A percentile compares a stretch with the other conserved stretches of the same genome.
Evolutionary conservation across 2,113 vertebrate genomes (phyloP).

Genomic region (Clarias batrachus): DNA sequence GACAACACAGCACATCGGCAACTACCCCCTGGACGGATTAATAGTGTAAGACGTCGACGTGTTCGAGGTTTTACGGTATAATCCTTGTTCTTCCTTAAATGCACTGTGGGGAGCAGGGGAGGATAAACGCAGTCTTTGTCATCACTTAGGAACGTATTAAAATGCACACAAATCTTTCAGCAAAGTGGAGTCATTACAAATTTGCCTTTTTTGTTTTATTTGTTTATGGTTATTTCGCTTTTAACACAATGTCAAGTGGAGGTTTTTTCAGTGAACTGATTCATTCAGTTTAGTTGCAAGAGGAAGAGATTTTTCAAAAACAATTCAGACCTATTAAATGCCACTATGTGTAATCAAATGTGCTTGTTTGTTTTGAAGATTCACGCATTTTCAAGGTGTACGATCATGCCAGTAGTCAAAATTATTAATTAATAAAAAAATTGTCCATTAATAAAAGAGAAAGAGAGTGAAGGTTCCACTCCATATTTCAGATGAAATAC

Average conservation of each 20-base stretch:
- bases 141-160: constrained; percentile 7
- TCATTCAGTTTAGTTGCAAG: neutral
- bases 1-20: constrained; percentile 21
- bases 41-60: neutral
- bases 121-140: neutral
- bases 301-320: constrained; percentile 1
- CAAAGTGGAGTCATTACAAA: constrained; percentile 1
- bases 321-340: neutral
- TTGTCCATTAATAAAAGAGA: neutral
- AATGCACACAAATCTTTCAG: constrained; percentile 5
- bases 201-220: neutral
- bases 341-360: neutral
- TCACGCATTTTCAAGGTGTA: neutral
- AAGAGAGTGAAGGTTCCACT: neutral
- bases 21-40: constrained; percentile 10
- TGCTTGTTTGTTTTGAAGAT: neutral
- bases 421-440: neutral
- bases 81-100: neutral
- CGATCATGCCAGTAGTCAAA: neutral
- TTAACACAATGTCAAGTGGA: constrained; percentile 6
- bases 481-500: neutral
- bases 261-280: no score
- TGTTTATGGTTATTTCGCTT: neutral
- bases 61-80: constrained; percentile 6
- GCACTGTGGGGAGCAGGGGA: neutral